phyloP scores from a whole-genome alignment of 2,113 vertebrate species.

The Nothoprocta perdicaria region DNA sequence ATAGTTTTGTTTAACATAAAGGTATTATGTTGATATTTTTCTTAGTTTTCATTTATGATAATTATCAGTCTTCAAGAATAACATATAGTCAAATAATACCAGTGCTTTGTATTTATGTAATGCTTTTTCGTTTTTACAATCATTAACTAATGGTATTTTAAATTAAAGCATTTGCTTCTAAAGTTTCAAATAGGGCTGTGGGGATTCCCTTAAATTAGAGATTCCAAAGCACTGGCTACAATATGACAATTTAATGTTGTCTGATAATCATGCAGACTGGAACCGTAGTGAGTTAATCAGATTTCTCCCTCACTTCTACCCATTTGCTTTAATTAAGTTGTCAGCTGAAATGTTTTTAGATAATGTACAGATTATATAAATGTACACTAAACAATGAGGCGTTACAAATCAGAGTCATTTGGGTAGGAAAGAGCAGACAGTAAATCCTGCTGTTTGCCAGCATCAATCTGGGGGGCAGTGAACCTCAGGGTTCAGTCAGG shows the following conservation, averaged over 20 bases:
- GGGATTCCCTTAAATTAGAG: conserved; percentile 33
- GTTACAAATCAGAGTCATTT: neutral
- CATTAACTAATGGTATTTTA: conserved; percentile 12
- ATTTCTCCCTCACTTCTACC: neutral
- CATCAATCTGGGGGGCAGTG: neutral
- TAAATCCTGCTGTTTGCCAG: neutral
- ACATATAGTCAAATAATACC: neutral
- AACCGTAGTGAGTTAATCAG: conserved; percentile 28
- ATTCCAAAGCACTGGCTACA: neutral
- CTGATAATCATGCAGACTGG: conserved; percentile 6
- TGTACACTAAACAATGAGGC: neutral
- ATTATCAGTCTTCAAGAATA: neutral
- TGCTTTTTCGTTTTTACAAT: neutral
- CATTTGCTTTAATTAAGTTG: conserved; percentile 32
- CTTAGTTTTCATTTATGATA: neutral
- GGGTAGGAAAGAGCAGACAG: neutral
- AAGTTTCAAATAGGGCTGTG: neutral
- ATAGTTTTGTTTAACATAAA: neutral
- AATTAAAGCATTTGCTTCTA: neutral
- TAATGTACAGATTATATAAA: neutral
- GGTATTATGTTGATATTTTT: neutral
- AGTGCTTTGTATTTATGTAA: neutral
- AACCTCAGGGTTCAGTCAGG: neutral
- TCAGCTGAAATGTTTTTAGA: neutral
- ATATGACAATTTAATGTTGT: neutral